Evolutionary conservation across 2,888 invertebrate species (phyloP), one percentile per base, ranked within the genome.

Genomic region (Scaptomyza reducta): DNA sequence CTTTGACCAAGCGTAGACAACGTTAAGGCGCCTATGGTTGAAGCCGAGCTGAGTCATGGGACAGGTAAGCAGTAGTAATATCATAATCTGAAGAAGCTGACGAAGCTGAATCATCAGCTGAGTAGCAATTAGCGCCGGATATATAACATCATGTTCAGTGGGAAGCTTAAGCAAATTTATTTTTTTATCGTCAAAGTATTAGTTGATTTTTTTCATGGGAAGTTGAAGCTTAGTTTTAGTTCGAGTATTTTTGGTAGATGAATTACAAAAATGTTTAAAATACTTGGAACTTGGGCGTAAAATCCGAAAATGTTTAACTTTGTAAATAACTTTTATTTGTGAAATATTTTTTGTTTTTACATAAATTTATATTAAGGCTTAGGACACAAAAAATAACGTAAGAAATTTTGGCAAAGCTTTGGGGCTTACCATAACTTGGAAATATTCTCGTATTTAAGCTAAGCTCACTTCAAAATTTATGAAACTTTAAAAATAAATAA

Each of bases 101-200:
- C 7, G 6, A 22, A 25, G 42, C 38, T 49, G 49, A 55, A n/a
- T 55, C 49, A 55, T 49, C 27, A 27, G 55, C 49, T 55, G 25
- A 55, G 35, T 49, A 49, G 49, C 55, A 49, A 47, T 55, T 55
- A 55, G 35, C 27, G 14, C 9, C 31, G 45, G 45, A 54, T 54
- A n/a, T 45, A 54, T 47, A 25, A 16, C 16, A 46, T 55, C 18
- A 33, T 35, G 22, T 47, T 50, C 14, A 0, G 14, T 38, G 35
- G 22, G 22, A n/a, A 38, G 38, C 25, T 38, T 38, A 50, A 14
- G 38, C 38, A 14, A 40, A 7, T 50, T 38, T 27, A 25, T 46
- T 55, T 55, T 16, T 16, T 10, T n/a, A 6, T n/a, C 13, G n/a
- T 7, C 5, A 18, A 27, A 38, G 6, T 11, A 33, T 16, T 13